phyloP scores from a whole-genome alignment of 2,113 vertebrate species.

The Caranx ignobilis region DNA sequence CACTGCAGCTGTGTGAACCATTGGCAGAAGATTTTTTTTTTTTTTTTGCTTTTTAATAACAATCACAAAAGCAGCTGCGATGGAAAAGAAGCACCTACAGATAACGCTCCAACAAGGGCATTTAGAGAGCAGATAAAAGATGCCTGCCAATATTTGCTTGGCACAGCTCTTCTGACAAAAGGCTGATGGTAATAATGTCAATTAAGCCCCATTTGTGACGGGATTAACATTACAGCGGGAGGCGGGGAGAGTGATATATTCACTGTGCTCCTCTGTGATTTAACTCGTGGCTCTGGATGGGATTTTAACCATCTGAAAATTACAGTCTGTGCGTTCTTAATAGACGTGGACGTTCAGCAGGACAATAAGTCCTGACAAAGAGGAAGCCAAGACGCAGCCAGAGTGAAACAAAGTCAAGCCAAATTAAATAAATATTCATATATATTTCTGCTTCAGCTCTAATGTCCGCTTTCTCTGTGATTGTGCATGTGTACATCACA shows the following conservation, averaged over 20 bases:
- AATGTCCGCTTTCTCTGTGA: too few relatives aligned
- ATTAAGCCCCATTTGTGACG: neutral
- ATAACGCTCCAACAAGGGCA: neutral
- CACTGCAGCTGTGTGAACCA: too few relatives aligned
- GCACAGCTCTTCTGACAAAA: neutral
- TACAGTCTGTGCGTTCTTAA: neutral
- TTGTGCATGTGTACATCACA: neutral
- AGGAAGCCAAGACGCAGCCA: neutral
- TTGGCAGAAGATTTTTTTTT: too few relatives aligned
- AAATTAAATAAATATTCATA: too few relatives aligned
- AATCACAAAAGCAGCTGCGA: too few relatives aligned
- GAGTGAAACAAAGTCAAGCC: too few relatives aligned
- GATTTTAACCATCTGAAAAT: neutral
- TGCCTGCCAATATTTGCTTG: neutral
- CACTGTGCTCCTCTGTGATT: neutral
- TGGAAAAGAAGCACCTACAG: neutral
- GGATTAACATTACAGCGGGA: neutral
- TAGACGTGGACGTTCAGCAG: neutral
- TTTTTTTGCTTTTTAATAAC: too few relatives aligned
- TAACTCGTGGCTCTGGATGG: neutral
- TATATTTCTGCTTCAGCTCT: too few relatives aligned
- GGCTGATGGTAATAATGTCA: neutral
- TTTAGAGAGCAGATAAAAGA: neutral
- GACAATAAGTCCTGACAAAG: neutral
- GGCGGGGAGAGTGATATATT: neutral